phyloP scores from a whole-genome alignment of 2,888 invertebrate genomes.

The Junonia oenone region DNA sequence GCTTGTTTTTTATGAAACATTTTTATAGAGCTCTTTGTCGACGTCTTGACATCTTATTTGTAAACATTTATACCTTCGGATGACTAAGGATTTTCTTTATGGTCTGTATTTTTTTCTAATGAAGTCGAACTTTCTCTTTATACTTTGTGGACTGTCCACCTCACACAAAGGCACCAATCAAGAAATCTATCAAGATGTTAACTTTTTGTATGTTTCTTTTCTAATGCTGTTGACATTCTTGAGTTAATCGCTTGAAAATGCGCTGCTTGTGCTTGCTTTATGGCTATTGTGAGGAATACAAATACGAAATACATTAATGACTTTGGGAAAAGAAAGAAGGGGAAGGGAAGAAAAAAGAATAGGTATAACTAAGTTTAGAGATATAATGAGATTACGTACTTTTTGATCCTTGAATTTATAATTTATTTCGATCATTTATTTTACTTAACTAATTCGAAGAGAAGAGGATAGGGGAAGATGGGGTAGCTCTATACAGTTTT shows the following conservation, averaged over 20 bases:
- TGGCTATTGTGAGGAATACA: background rate
- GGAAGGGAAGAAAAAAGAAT: no score
- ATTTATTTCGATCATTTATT: no score
- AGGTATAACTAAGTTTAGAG: background rate
- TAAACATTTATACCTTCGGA: slow-evolving; percentile 33
- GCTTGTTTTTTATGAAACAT: background rate
- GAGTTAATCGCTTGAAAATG: background rate
- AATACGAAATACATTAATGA: background rate
- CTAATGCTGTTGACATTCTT: slow-evolving; percentile 2
- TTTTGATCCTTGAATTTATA: no score
- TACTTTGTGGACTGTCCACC: slow-evolving; percentile 18
- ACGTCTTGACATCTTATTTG: slow-evolving; percentile 52
- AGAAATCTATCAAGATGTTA: slow-evolving; percentile 9
- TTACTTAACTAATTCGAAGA: no score
- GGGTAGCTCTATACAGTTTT: no score
- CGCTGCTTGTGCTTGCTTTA: no score
- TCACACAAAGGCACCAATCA: slow-evolving; percentile 18
- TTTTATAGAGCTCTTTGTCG: slow-evolving; percentile 19
- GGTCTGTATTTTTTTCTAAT: slow-evolving; percentile 34
- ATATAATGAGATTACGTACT: background rate
- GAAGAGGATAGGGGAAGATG: no score
- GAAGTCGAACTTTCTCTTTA: slow-evolving; percentile 19
- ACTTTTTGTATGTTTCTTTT: slow-evolving; percentile 9
- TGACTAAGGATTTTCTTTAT: slow-evolving; percentile 43
- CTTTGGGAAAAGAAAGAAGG: no score